phyloP scores from a whole-genome alignment of 2,888 invertebrate genomes.

The Meghimatium bilineatum region DNA sequence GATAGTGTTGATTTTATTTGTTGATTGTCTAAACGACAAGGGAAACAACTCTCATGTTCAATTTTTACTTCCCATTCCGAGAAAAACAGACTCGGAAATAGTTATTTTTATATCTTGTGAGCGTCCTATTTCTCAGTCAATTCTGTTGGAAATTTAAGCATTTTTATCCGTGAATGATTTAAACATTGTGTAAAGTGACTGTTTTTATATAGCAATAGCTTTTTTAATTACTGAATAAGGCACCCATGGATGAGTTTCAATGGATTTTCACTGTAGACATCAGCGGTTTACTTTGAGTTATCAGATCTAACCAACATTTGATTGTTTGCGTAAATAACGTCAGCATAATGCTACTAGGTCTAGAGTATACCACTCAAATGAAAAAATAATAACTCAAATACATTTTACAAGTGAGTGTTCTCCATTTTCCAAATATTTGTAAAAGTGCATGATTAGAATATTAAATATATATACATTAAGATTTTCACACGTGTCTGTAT shows the following conservation, averaged over 20 bases:
- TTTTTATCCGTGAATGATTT: background rate
- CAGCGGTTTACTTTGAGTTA: background rate
- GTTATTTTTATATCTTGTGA: constrained; percentile 11
- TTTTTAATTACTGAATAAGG: background rate
- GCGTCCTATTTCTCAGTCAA: background rate
- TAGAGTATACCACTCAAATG: no score
- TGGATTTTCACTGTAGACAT: background rate
- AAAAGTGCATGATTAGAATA: no score
- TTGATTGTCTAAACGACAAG: background rate
- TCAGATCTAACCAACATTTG: background rate
- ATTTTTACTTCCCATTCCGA: constrained; percentile 41
- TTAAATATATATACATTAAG: no score
- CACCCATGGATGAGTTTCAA: background rate
- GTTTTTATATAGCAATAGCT: background rate
- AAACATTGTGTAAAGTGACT: background rate
- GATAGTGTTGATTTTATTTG: background rate
- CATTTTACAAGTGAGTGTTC: no score
- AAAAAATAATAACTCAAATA: no score
- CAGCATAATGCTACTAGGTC: no score
- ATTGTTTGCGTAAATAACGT: no score
- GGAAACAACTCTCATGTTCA: background rate
- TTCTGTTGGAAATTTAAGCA: background rate
- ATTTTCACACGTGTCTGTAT: no score
- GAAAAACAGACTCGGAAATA: constrained; percentile 28
- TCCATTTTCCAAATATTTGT: background rate